phyloP scores from a whole-genome alignment of 1,140 invertebrate genomes.

The Philotrypesis tridentata region DNA sequence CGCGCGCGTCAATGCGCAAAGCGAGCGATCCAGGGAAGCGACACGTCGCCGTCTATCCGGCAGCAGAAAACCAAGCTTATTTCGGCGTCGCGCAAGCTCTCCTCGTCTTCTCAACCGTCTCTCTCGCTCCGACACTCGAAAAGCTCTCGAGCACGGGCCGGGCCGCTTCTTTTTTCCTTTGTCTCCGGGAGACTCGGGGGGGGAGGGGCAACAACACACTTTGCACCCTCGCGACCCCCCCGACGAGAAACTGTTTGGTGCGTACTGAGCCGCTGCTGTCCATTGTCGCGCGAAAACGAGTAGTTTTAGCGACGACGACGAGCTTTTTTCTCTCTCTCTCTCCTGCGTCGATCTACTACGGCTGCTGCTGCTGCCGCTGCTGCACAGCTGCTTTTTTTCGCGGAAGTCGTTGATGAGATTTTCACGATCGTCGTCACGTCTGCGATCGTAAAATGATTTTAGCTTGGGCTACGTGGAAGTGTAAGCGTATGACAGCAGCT shows the following conservation, averaged over 20 bases:
- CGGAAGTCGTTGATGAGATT: conserved; percentile 33
- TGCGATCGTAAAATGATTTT: conserved; percentile 38
- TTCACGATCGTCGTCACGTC: conserved; percentile 31
- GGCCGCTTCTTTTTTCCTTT: not conserved
- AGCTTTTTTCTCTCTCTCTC: not conserved
- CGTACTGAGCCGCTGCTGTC: too few species aligned
- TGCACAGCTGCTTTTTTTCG: not conserved
- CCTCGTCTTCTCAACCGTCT: too few species aligned
- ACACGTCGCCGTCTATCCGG: too few species aligned
- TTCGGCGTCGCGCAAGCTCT: too few species aligned
- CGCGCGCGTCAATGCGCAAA: too few species aligned
- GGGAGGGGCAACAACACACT: too few species aligned
- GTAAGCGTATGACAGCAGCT: too few species aligned
- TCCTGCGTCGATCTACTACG: too few species aligned
- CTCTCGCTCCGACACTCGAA: not conserved
- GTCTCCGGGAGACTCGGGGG: too few species aligned
- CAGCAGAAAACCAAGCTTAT: too few species aligned
- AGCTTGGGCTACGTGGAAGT: not conserved
- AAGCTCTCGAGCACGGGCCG: not conserved
- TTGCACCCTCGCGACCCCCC: not conserved
- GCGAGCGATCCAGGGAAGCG: too few species aligned
- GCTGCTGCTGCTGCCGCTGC: too few species aligned
- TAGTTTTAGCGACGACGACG: conserved; percentile 33
- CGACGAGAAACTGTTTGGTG: conserved; percentile 43
- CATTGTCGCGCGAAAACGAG: conserved; percentile 44